These are phyloP conservation scores for Dichetophora obliterata DNA, from an alignment of 2,888 invertebrate genomes.

Conservation along the genomic window DNA sequence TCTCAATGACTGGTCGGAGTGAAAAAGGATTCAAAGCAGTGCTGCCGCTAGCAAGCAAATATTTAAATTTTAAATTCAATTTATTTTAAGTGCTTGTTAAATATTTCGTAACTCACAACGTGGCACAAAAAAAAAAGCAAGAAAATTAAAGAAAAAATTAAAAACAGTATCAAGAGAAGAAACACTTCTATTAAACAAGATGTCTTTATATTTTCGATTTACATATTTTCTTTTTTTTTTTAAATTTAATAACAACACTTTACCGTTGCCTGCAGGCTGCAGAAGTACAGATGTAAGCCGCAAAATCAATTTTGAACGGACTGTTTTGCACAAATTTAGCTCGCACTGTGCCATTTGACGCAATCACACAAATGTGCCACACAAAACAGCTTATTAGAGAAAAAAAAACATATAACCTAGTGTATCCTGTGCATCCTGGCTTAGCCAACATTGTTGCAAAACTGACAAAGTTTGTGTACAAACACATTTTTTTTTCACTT, in stretches of 20 bases:
- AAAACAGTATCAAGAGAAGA: neutral
- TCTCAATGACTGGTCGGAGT: neutral
- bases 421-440: neutral
- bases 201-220: neutral
- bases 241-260: neutral
- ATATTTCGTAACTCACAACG: neutral
- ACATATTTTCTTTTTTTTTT: neutral
- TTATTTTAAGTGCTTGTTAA: conserved; percentile 17
- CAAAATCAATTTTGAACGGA: conserved; percentile 67
- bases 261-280: neutral
- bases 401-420: neutral
- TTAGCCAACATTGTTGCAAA: neutral
- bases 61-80: conserved; percentile 29
- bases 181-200: neutral
- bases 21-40: conserved; percentile 55
- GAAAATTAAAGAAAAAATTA: neutral
- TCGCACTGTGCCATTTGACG: conserved; percentile 2
- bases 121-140: neutral
- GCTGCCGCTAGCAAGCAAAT: conserved; percentile 46
- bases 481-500: neutral
- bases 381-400: neutral
- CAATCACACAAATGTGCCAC: neutral
- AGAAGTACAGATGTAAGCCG: conserved; percentile 47
- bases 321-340: conserved; percentile 48
- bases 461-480: neutral